Conservation (phyloP, 2,888 invertebrate genomes). For the Tachina lurida region DNA sequence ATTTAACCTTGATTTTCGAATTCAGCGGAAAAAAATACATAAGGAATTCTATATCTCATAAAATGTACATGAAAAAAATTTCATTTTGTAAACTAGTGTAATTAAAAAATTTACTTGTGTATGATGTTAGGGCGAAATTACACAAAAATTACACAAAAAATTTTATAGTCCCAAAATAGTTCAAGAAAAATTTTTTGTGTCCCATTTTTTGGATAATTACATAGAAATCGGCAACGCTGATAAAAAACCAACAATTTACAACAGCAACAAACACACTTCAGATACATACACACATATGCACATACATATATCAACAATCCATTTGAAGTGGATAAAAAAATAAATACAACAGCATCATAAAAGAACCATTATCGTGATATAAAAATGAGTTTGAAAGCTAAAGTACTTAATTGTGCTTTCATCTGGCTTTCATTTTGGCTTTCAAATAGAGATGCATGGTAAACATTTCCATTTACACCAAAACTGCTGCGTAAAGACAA, state of each 20-base stretch:
- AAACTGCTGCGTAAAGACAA: not conserved
- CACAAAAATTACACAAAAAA: too few species aligned
- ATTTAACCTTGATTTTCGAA: too few species aligned
- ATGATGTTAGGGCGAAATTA: too few species aligned
- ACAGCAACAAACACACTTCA: slow-evolving; percentile 31
- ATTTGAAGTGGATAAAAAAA: slow-evolving; percentile 43
- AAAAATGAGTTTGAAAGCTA: slow-evolving; percentile 46
- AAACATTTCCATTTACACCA: not conserved
- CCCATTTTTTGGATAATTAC: too few species aligned
- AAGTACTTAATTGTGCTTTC: slow-evolving; percentile 69
- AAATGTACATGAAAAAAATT: too few species aligned
- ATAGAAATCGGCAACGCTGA: too few species aligned
- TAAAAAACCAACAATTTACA: slow-evolving; percentile 35
- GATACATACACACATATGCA: not conserved
- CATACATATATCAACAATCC: slow-evolving; percentile 30
- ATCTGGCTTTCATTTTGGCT: slow-evolving; percentile 65
- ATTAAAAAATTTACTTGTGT: too few species aligned
- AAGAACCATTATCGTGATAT: slow-evolving; percentile 38
- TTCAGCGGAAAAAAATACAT: too few species aligned
- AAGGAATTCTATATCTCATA: too few species aligned
- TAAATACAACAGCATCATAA: slow-evolving; percentile 26
- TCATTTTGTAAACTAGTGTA: too few species aligned
- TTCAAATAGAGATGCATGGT: not conserved
- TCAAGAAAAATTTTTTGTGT: too few species aligned
- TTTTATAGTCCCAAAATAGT: too few species aligned